Percentiles rank a stretch among this genome's conserved stretches.
Conservation (phyloP, 2,113 vertebrate species). For the Thamnaconus septentrionalis region DNA sequence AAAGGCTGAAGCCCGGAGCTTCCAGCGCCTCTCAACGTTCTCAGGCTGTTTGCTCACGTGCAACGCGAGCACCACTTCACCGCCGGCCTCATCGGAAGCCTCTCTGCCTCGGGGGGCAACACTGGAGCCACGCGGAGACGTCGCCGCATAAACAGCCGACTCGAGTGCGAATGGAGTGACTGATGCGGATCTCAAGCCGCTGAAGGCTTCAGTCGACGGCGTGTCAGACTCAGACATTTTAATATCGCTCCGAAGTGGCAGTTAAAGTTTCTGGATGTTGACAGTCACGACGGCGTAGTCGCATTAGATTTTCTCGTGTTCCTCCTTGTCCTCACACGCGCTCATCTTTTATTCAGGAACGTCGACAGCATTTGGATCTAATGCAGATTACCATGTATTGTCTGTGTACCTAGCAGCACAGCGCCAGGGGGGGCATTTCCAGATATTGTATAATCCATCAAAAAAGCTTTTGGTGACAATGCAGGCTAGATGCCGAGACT, state of each 20-base stretch:
- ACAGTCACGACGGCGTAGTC: background rate
- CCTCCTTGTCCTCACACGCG: conserved; percentile 6
- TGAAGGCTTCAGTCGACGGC: too few species aligned
- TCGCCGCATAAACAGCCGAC: too few species aligned
- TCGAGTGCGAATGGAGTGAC: too few species aligned
- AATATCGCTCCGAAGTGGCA: too few species aligned
- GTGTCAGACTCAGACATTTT: too few species aligned
- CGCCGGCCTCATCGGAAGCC: too few species aligned
- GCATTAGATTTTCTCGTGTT: background rate
- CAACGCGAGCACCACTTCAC: too few species aligned
- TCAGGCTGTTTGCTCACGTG: too few species aligned
- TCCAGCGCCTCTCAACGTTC: background rate
- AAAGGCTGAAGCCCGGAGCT: conserved; percentile 8
- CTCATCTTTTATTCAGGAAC: conserved; percentile 24
- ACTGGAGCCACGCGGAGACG: too few species aligned
- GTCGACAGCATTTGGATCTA: conserved; percentile 14
- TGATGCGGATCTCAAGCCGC: too few species aligned
- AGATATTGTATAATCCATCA: conserved; percentile 7
- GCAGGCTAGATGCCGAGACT: conserved; percentile 10
- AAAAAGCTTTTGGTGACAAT: conserved; percentile 14
- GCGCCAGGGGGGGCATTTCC: background rate
- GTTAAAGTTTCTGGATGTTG: background rate
- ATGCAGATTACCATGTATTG: conserved; percentile 25
- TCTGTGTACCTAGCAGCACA: conserved; percentile 10
- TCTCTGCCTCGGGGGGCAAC: too few species aligned